Base-by-base conservation (phyloP, 2,888 invertebrate genomes). In the Leptinotarsa rubiginosa region DNA sequence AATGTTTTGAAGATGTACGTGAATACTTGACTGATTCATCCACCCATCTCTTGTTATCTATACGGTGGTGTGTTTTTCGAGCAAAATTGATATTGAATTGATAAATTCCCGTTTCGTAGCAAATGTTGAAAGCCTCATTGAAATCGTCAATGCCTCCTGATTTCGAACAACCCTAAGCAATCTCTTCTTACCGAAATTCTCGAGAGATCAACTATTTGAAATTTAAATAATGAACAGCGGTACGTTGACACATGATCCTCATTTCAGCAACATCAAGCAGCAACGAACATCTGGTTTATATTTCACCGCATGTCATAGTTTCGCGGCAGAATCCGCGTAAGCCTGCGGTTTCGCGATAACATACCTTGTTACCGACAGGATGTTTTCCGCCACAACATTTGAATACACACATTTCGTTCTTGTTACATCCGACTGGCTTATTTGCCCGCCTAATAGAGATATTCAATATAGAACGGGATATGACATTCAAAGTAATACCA, bases 261-360 rank as follows among this genome's bases (percentile, higher is more conserved):
- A 56, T 62, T 41, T n/a, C 41, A 31, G n/a, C 62, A 25, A 3
- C 10, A 59, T 20, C 59, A 7, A 20, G 15, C 59, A 25, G 20
- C 59, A 25, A 22, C 59, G 59, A 62, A 62, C 25, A 62, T 62
- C 66, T 59, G 67, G 62, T 15, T 73, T 54, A 15, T 50, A 73
- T 69, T 73, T 65, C 50, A 74, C 74, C 70, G 62, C 74, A 74
- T 41, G 67, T 70, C 70, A 70, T 70, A n/a, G 41, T 16, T 62
- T 62, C 31, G 62, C 62, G 41, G 20, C n/a, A 62, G 47, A 59
- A 59, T 47, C 65, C 52, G 66, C 47, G 66, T 65, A 50, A 22
- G 77, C 72, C 76, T 79, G 79, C 71, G 79, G 79, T 78, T 75
- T 70, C 71, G 73, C 72, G 76, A 79, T 78, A 79, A 79, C 77